Evolutionary conservation across 2,888 invertebrate genomes (phyloP), one percentile per base, ranked within the genome.

Genomic region (Drosophila falleni): DNA sequence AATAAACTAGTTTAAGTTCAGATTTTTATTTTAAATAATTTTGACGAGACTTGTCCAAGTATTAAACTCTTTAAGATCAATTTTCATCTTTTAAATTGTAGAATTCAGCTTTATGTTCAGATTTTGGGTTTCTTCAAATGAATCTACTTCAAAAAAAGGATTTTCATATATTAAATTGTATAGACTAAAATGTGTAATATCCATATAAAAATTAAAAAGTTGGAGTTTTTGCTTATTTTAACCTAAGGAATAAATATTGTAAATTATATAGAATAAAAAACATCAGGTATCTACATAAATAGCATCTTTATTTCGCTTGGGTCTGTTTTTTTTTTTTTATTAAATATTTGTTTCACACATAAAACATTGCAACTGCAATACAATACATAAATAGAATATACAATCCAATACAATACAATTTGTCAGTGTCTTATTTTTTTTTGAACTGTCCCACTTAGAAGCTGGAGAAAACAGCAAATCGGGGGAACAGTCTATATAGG

Each of bases 301-400:
- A 78, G 70, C 69, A 74, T 74, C 74, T 75, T 79, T 83, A 81
- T 87, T 84, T 79, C 68, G 74, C 77, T 79, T 79, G 77, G 66
- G 62, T 67, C 23, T 55, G 31, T 61, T 35, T 37, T 74, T 71
- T 61, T 68, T 78, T n/a, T 35, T 39, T 74, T 71, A 61, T 68
- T 78, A 62, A 61, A 53, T 78, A 62, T 62, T 69, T 69, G 49
- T 74, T 56, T 80, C 64, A 74, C 77, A 82, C 82, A 74, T 81
- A 85, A 77, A 84, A 81, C 62, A 55, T 73, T 84, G 71, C 78
- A 83, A 71, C 71, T 63, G 74, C 69, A 80, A 74, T 75, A 60
- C 51, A 76, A 50, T 71, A 77, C 62, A 70, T 77, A 77, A 59
- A 70, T 77, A 78, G 58, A 68, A 62, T 78, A 65, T 73, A 73